phyloP scores from a whole-genome alignment of 2,797 vertebrate species.

The Arrhamphus sclerolepis region DNA sequence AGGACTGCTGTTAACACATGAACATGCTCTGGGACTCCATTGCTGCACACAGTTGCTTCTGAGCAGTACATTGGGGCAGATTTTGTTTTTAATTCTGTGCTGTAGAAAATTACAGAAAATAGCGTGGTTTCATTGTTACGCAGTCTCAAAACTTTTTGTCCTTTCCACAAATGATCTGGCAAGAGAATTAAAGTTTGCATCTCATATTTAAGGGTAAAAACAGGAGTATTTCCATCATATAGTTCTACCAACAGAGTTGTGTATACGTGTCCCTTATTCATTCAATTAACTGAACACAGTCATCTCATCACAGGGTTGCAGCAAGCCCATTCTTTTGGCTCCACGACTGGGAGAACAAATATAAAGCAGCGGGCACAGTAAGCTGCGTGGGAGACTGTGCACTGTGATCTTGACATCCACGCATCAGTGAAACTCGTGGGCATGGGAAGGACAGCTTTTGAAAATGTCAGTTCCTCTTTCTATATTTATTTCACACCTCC shows the following conservation, averaged over 20 bases:
- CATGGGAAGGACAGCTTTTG: conserved; percentile 67
- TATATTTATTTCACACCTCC: conserved; percentile 64
- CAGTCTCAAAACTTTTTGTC: background rate
- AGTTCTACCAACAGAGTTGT: conserved; percentile 6
- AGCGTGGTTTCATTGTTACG: background rate
- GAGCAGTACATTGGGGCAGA: background rate
- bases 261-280: background rate
- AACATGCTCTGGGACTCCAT: background rate
- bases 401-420: conserved; percentile 68
- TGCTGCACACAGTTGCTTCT: background rate
- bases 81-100: background rate
- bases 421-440: conserved; percentile 70
- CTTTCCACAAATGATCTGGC: background rate
- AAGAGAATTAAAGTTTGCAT: background rate
- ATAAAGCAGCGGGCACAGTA: conserved; percentile 45
- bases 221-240: background rate
- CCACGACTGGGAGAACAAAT: conserved; percentile 42
- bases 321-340: conserved; percentile 14
- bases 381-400: conserved; percentile 63
- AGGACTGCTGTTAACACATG: background rate
- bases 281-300: conserved; percentile 14
- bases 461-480: conserved; percentile 79
- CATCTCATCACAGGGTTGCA: conserved; percentile 25
- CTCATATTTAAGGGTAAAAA: background rate
- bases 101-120: background rate